Evolutionary conservation across 2,888 invertebrate species (phyloP), one percentile per base, ranked within the genome.

Genomic region (Leucania comma): DNA sequence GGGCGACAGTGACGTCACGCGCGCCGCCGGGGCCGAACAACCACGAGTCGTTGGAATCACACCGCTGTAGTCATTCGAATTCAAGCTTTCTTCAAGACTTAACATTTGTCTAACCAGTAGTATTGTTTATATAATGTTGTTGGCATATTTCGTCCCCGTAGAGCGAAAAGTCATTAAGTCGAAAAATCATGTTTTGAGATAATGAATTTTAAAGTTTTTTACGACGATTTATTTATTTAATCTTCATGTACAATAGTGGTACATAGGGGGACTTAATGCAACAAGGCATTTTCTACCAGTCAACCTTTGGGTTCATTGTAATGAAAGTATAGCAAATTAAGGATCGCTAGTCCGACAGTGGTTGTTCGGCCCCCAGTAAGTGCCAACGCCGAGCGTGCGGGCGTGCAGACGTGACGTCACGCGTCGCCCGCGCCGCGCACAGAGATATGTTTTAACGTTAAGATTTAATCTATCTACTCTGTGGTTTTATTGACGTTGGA

Each of bases 391-490:
- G 38, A 42, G 38, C 38, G 38, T 38, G 38, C 14, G 38, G 0
- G 14, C 4, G 38, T 14, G 38, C 1, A 29, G 62, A 26, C 61
- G 51, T 77, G 75, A 75, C 77, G 81, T 75, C 75, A 80, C 72
- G 14, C 53, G 29, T 22, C 32, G 9, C 51, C 42, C 32, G 20
- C 46, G 56, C 38, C 54, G 22, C 72, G 29, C 64, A 56, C 71
- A 56, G 32, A 71, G 70, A 12, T 17, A 58, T 73, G 48, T 77
- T 68, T 72, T 63, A 84, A 72, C 53, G 54, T 77, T 82, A 68
- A 68, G 56, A 56, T 77, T 62, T 59, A 66, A 75, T 79, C 66
- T 81, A 69, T 78, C 48, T 75, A 71, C 50, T 69, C 50, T 65
- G 67, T 72, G 71, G 69, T 70, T 77, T 71, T 46, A 66, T 48